Percentiles rank a stretch among this genome's conserved stretches.
phyloP scores from a whole-genome alignment of 2,888 invertebrate species.

The Choreutis nemorana region DNA sequence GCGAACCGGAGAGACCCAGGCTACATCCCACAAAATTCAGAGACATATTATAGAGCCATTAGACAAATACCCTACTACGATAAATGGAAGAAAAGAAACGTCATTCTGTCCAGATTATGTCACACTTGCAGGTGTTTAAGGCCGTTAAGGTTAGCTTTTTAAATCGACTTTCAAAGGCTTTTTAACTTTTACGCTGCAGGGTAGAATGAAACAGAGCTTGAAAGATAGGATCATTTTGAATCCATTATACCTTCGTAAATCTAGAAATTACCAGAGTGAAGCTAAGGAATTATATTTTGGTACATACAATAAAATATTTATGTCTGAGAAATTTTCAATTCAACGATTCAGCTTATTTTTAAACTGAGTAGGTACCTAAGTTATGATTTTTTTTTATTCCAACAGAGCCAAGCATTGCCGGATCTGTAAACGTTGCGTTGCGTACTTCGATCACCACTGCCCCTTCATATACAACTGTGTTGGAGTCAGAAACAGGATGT shows the following conservation, averaged over 20 bases:
- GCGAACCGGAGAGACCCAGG: constrained; percentile 91
- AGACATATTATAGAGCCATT: constrained; percentile 89
- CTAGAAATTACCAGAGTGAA: too few species aligned
- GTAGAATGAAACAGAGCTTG: too few species aligned
- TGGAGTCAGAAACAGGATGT: constrained; percentile 89
- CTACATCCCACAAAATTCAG: constrained; percentile 87
- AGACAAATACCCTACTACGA: constrained; percentile 93
- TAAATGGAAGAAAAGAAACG: constrained; percentile 89
- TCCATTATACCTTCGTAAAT: too few species aligned
- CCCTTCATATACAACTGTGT: constrained; percentile 96
- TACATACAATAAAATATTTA: too few species aligned
- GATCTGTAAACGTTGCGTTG: constrained; percentile 88
- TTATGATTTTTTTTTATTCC: constrained; percentile 5
- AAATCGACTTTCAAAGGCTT: too few species aligned
- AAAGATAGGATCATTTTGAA: too few species aligned
- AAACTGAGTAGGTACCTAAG: too few species aligned
- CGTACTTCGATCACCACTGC: constrained; percentile 94
- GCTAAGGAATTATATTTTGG: too few species aligned
- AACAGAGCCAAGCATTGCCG: constrained; percentile 86
- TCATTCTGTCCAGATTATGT: constrained; percentile 82
- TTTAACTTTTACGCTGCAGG: too few species aligned
- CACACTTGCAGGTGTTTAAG: constrained; percentile 91
- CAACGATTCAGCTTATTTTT: too few species aligned
- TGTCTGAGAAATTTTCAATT: too few species aligned
- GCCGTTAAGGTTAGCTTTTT: constrained; percentile 71